Percentiles rank a stretch among this genome's conserved stretches.
Conservation (phyloP, 2,113 vertebrate genomes). For the Rhinoderma darwinii region DNA sequence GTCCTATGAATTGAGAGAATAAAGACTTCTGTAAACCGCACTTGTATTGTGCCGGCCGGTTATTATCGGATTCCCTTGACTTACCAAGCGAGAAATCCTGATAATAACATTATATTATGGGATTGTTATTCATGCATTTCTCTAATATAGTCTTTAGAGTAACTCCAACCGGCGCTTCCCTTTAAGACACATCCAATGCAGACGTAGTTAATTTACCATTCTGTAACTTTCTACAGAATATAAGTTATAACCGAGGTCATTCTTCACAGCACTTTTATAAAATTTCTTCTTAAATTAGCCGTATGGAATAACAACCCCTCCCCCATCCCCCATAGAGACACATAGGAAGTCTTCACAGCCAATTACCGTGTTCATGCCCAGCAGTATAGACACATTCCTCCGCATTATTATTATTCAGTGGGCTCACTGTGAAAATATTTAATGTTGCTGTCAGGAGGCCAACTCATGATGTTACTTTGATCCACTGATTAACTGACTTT, state of each 20-base stretch:
- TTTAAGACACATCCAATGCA: background rate
- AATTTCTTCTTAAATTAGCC: background rate
- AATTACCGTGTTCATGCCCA: constrained; percentile 13
- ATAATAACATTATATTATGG: no score
- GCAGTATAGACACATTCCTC: constrained; percentile 31
- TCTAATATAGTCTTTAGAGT: background rate
- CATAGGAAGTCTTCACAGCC: background rate
- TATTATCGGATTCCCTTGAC: no score
- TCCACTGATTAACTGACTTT: constrained; percentile 45
- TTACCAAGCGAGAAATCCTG: no score
- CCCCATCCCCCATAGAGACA: background rate
- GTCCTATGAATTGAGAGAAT: background rate
- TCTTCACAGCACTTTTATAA: background rate
- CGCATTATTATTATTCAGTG: constrained; percentile 37
- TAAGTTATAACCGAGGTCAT: background rate
- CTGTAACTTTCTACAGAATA: no score
- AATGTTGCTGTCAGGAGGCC: constrained; percentile 44
- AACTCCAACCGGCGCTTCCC: background rate
- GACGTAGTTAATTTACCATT: background rate
- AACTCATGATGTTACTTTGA: constrained; percentile 52
- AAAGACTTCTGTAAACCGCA: background rate
- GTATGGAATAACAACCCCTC: background rate
- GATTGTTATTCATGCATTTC: no score
- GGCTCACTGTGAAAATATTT: constrained; percentile 41
- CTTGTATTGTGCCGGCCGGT: no score